Evolutionary conservation across 2,888 invertebrate genomes (phyloP).

Genomic region (Chelonus formosanus): DNA sequence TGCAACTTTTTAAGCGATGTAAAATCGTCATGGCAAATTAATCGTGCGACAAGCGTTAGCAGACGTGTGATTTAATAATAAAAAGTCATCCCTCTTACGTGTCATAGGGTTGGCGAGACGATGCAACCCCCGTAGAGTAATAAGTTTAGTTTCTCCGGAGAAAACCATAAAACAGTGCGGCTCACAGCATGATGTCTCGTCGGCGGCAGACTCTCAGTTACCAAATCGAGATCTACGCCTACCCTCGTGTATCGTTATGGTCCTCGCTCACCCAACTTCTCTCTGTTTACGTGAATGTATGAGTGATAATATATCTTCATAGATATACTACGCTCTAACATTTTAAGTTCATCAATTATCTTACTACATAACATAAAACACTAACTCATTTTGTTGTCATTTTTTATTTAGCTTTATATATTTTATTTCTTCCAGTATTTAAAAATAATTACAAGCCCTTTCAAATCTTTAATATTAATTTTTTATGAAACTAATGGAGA

Average conservation of each 20-base stretch:
- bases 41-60: slow-evolving; percentile 55
- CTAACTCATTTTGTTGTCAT: background rate
- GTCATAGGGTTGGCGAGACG: slow-evolving; percentile 43
- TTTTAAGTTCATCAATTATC: slow-evolving; percentile 20
- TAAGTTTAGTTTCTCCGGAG: slow-evolving; percentile 63
- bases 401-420: background rate
- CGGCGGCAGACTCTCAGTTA: slow-evolving; percentile 24
- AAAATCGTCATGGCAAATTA: slow-evolving; percentile 59
- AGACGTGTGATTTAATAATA: slow-evolving; percentile 62
- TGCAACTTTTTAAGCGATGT: slow-evolving; percentile 34
- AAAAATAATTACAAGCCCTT: no score
- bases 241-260: slow-evolving; percentile 6
- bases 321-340: slow-evolving; percentile 10
- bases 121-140: slow-evolving; percentile 54
- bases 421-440: background rate
- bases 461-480: no score
- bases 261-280: slow-evolving; percentile 1
- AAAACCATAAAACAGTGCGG: slow-evolving; percentile 60
- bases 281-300: slow-evolving; percentile 9
- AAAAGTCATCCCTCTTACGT: slow-evolving; percentile 47
- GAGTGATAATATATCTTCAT: slow-evolving; percentile 22
- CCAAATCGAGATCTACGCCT: slow-evolving; percentile 17
- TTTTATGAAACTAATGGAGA: background rate
- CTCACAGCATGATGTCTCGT: slow-evolving; percentile 43
- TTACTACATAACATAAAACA: background rate